Base-by-base conservation (phyloP, 2,888 invertebrate species). In the Rhorus exstirpatorius region DNA sequence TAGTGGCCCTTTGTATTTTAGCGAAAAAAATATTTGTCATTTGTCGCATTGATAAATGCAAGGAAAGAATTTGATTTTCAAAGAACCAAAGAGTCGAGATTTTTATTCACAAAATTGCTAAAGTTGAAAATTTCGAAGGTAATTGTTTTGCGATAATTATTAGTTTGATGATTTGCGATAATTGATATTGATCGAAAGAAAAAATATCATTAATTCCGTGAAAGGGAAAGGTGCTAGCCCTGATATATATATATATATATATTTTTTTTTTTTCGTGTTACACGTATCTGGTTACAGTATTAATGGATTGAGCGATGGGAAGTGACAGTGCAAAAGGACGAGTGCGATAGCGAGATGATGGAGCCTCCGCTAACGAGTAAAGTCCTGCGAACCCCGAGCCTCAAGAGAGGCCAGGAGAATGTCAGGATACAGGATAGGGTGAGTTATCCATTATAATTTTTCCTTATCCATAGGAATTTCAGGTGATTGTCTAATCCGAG, bases 341-440 rank as follows among this genome's bases (percentile, higher is more conserved):
- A 31, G 46, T 65, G 79, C 75, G 84, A 83, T 63, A 81, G 77
- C 53, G 70, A 71, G 55, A 79, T 84, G 87, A 92, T 92, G 92
- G 91, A 92, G 84, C 91, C 94, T 93, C 90, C 91, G 63, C 93
- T 94, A 90, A 94, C 94, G 83, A 94, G 94, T 88, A 96, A 96
- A 90, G 95, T 97, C 61, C 94, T 97, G 83, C 95, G 97, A 85
- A 96, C 96, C 88, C 97, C 97, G 26, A 96, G 95, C 41, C 93
- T 97, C 88, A 97, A 97, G 90, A 95, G 97, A 90, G 97, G 97
- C 86, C 96, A 96, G 92, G 95, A 95, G 91, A 97, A 97, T 90
- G 96, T 96, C 87, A 95, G 96, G 77, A 95, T 96, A 80, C 95
- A 95, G 65, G 96, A 97, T 93, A 94, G 96, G 95, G 97, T 97